Percentiles rank a stretch among this genome's conserved stretches.
Conservation (phyloP, 2,113 vertebrate genomes). For the Aplodontia rufa region DNA sequence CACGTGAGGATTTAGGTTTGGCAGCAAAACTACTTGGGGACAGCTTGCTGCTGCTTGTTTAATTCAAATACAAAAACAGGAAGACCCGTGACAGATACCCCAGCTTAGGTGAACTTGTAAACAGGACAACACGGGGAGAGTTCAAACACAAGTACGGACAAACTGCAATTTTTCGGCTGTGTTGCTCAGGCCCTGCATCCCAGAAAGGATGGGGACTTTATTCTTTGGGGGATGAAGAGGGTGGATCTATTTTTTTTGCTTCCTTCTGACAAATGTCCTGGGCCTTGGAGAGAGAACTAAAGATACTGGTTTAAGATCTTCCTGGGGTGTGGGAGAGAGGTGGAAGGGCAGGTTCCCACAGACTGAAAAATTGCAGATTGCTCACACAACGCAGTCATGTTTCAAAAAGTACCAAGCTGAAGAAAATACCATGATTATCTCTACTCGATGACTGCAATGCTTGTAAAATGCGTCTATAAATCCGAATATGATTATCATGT, state of each 20-base stretch:
- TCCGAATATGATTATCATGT: constrained; percentile 92
- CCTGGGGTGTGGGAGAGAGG: background rate
- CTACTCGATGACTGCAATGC: constrained; percentile 92
- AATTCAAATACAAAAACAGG: constrained; percentile 93
- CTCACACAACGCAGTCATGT: constrained; percentile 89
- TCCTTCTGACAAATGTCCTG: constrained; percentile 71
- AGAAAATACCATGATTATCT: constrained; percentile 92
- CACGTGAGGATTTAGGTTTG: constrained; percentile 88
- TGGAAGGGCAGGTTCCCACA: constrained; percentile 69
- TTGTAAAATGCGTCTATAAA: constrained; percentile 96
- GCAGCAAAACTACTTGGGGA: constrained; percentile 83
- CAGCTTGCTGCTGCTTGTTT: constrained; percentile 79
- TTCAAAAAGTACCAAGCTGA: constrained; percentile 92
- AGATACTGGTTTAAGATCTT: constrained; percentile 54
- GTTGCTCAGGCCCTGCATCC: constrained; percentile 65
- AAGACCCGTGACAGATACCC: constrained; percentile 94
- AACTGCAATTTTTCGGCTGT: constrained; percentile 90
- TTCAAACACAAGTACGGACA: constrained; percentile 90
- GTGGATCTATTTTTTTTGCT: constrained; percentile 60
- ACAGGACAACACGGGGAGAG: constrained; percentile 93
- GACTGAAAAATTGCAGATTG: constrained; percentile 92
- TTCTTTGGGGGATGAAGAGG: background rate
- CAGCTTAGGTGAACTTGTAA: constrained; percentile 95
- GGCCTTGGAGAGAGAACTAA: constrained; percentile 66
- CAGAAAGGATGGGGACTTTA: background rate